phyloP scores from a whole-genome alignment of 2,888 invertebrate genomes.

The Druceiella hillmani region DNA sequence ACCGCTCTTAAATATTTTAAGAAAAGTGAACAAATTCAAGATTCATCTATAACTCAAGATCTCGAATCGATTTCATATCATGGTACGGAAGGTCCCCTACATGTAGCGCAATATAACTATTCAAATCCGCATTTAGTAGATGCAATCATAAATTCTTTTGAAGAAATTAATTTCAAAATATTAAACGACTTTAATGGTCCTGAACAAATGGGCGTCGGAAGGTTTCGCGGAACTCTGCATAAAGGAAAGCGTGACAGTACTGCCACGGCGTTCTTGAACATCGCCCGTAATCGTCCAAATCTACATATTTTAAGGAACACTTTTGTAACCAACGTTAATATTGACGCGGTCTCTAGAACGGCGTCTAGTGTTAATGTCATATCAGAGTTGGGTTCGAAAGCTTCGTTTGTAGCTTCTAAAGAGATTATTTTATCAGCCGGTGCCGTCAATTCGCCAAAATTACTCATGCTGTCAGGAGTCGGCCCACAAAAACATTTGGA shows the following conservation, averaged over 20 bases:
- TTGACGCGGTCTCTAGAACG: slow-evolving; percentile 54
- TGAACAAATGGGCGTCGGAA: slow-evolving; percentile 71
- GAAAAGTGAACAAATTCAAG: too few relatives aligned
- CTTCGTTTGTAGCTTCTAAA: slow-evolving; percentile 53
- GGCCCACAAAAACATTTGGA: slow-evolving; percentile 57
- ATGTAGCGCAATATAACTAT: too few relatives aligned
- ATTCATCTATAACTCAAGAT: too few relatives aligned
- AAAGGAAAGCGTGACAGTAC: slow-evolving; percentile 70
- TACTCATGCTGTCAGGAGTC: slow-evolving; percentile 80
- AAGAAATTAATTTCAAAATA: too few relatives aligned
- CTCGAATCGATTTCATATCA: too few relatives aligned
- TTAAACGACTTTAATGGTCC: too few relatives aligned
- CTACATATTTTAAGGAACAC: slow-evolving; percentile 68
- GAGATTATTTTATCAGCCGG: slow-evolving; percentile 79
- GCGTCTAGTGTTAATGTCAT: slow-evolving; percentile 68
- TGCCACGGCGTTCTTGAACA: slow-evolving; percentile 69
- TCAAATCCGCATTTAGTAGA: too few relatives aligned
- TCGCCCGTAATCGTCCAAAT: slow-evolving; percentile 62
- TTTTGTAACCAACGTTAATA: slow-evolving; percentile 59
- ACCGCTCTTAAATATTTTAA: too few relatives aligned
- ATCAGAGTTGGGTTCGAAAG: slow-evolving; percentile 34
- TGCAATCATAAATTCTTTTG: too few relatives aligned
- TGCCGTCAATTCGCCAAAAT: slow-evolving; percentile 76
- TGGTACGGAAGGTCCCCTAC: too few relatives aligned
- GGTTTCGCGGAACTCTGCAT: slow-evolving; percentile 63